phyloP scores from a whole-genome alignment of 2,113 vertebrate genomes.

The Madoqua kirkii region DNA sequence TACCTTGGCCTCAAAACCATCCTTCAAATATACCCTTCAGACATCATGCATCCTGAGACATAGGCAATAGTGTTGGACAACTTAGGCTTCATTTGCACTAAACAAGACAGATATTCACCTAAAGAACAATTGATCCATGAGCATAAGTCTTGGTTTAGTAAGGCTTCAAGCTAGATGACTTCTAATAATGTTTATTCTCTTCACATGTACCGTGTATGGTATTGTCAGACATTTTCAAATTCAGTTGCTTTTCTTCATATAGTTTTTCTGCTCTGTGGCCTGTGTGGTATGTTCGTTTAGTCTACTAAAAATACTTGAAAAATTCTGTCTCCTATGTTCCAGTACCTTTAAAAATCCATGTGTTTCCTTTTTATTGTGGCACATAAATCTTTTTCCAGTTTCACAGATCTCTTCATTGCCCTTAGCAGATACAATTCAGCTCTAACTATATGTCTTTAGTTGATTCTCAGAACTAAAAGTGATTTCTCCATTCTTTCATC shows the following conservation, averaged over 20 bases:
- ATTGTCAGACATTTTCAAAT: neutral
- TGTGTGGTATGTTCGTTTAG: neutral
- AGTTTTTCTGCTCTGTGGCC: neutral
- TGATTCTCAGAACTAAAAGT: neutral
- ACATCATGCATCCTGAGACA: neutral
- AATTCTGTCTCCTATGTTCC: neutral
- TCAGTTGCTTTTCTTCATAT: neutral
- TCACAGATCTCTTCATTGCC: neutral
- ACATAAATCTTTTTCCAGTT: neutral
- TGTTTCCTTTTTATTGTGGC: neutral
- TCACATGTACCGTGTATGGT: neutral
- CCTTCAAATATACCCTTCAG: neutral
- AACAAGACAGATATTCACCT: neutral
- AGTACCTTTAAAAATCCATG: neutral
- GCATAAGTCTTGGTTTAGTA: neutral
- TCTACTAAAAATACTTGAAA: neutral
- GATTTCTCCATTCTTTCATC: neutral
- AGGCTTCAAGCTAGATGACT: neutral
- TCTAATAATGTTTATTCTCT: neutral
- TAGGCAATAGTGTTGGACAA: neutral
- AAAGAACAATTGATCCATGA: neutral
- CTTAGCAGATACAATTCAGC: neutral
- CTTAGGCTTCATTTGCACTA: neutral
- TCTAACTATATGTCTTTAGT: neutral
- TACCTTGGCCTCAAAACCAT: neutral